Conservation (phyloP, 1,140 invertebrate species). For the Homalodisca vitripennis region DNA sequence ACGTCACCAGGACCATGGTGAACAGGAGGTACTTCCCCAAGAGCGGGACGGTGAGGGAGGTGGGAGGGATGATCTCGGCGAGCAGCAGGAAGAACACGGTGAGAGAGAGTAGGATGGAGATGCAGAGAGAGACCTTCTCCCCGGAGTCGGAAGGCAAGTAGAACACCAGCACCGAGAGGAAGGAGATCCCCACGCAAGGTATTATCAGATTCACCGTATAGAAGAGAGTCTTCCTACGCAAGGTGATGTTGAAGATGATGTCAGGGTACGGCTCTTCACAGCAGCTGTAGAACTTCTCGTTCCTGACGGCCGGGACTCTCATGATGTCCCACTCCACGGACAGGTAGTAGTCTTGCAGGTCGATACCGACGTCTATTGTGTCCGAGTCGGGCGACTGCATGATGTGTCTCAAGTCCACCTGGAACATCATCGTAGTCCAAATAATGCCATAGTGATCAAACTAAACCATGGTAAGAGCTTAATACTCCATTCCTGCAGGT, state of each 20-base stretch:
- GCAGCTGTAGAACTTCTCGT: constrained; percentile 88
- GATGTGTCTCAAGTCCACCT: constrained; percentile 91
- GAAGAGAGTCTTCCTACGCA: constrained; percentile 94
- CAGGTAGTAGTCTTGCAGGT: constrained; percentile 90
- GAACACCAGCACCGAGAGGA: constrained; percentile 97
- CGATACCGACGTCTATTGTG: constrained; percentile 84
- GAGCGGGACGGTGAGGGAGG: constrained; percentile 94
- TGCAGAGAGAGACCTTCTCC: constrained; percentile 96
- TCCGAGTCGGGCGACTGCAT: constrained; percentile 77
- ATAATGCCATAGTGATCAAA: background rate
- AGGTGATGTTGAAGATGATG: constrained; percentile 97
- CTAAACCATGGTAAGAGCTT: background rate
- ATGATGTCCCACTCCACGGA: constrained; percentile 99
- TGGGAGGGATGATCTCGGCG: constrained; percentile 99
- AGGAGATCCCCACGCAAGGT: constrained; percentile 94
- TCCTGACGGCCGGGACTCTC: constrained; percentile 84
- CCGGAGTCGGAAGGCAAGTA: constrained; percentile 98
- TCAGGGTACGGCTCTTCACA: constrained; percentile 88
- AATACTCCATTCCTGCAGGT: too few species aligned
- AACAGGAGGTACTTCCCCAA: constrained; percentile 98
- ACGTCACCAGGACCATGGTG: constrained; percentile 98
- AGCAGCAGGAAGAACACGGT: constrained; percentile 98
- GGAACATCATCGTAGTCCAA: too few species aligned
- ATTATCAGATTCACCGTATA: constrained; percentile 94
- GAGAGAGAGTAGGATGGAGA: constrained; percentile 96